Conservation (phyloP, 1,140 invertebrate species). For the Pseudomyrmex gracilis region DNA sequence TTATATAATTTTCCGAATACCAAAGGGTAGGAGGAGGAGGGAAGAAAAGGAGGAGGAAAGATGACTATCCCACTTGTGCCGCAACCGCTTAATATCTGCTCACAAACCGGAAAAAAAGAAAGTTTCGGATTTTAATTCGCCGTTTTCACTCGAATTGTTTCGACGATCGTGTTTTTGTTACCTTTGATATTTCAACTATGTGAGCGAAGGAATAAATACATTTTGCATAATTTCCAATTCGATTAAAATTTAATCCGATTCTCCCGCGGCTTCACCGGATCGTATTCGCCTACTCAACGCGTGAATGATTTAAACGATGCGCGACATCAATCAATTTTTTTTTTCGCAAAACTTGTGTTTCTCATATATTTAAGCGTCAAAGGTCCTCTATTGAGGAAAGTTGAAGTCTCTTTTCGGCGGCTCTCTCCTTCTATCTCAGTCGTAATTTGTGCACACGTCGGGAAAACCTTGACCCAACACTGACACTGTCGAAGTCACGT, state of each 20-base stretch:
- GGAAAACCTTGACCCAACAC: slow-evolving; percentile 77
- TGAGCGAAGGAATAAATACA: background rate
- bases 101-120: background rate
- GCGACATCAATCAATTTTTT: background rate
- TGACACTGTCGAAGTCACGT: slow-evolving; percentile 59
- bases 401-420: too few relatives aligned
- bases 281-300: background rate
- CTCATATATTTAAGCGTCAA: background rate
- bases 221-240: slow-evolving; percentile 31
- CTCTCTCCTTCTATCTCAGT: slow-evolving; percentile 3
- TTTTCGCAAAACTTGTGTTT: background rate
- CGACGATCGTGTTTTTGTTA: background rate
- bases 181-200: slow-evolving; percentile 31
- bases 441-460: slow-evolving; percentile 66
- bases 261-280: slow-evolving; percentile 1
- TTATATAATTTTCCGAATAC: slow-evolving; percentile 52
- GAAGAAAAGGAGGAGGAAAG: background rate
- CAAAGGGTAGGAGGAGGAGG: too few relatives aligned
- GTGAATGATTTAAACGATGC: slow-evolving; percentile 14
- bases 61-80: slow-evolving; percentile 30
- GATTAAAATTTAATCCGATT: slow-evolving; percentile 21
- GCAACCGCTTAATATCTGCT: slow-evolving; percentile 2
- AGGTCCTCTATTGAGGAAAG: background rate
- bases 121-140: background rate
- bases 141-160: background rate